These are phyloP conservation scores for Crotalus helleri DNA, from an alignment of 2,113 vertebrate genomes.

Conservation along the genomic window DNA sequence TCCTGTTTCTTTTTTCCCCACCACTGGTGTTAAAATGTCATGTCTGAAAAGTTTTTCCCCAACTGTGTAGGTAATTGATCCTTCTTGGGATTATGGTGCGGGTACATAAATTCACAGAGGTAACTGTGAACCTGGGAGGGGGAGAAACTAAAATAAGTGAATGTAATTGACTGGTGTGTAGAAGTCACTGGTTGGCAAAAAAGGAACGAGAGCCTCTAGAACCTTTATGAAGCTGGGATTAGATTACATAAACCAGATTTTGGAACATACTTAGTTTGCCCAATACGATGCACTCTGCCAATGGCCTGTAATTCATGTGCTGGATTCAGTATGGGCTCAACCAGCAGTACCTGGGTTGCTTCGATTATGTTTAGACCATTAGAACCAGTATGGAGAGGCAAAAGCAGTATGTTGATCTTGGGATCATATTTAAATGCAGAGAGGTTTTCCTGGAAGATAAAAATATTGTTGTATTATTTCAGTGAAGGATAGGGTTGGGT, in stretches of 20 bases:
- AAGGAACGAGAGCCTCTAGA: neutral
- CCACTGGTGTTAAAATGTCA: neutral
- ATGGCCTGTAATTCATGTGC: slow-evolving; percentile 97
- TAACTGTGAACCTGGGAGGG: neutral
- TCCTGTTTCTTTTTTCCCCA: neutral
- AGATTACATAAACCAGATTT: neutral
- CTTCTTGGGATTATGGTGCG: neutral
- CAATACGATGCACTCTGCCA: slow-evolving; percentile 95
- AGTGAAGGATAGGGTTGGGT: neutral
- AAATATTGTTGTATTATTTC: slow-evolving; percentile 40
- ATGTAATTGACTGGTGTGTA: neutral
- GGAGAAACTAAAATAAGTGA: neutral
- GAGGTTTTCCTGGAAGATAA: slow-evolving; percentile 88
- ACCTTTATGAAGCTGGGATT: neutral
- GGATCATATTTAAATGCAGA: slow-evolving; percentile 93
- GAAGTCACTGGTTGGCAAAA: neutral
- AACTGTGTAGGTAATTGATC: neutral
- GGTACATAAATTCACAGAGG: neutral
- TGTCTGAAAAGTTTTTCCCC: neutral
- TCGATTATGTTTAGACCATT: slow-evolving; percentile 98
- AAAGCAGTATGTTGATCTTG: slow-evolving; percentile 94
- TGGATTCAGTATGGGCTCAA: slow-evolving; percentile 95
- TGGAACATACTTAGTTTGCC: slow-evolving; percentile 88
- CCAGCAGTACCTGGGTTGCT: slow-evolving; percentile 92
- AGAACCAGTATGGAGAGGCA: slow-evolving; percentile 96